phyloP scores from a whole-genome alignment of 2,113 vertebrate species.

The Sylvilagus bachmani region DNA sequence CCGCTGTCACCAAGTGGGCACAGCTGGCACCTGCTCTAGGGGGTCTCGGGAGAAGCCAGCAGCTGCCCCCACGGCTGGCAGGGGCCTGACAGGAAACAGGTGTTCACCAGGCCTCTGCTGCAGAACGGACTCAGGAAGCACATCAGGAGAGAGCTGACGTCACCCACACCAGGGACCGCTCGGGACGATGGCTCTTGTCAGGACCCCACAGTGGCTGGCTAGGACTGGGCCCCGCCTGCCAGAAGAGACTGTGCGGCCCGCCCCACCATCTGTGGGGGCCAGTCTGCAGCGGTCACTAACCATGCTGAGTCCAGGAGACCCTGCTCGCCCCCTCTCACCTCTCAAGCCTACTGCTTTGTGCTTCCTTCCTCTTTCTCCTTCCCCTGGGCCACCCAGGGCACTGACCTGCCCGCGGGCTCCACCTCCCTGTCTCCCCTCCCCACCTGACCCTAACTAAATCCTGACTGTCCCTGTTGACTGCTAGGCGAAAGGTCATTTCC shows the following conservation, averaged over 20 bases:
- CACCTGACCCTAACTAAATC: background rate
- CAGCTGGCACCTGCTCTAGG: background rate
- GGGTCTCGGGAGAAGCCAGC: background rate
- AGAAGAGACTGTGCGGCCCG: background rate
- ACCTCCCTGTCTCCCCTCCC: background rate
- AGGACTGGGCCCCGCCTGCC: no score
- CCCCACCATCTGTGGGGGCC: accelerated
- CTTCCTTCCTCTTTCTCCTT: no score
- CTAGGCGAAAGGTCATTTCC: background rate
- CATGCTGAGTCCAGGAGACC: background rate
- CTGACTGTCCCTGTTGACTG: background rate
- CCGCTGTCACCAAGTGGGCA: background rate
- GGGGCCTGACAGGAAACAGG: background rate
- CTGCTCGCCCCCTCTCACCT: accelerated
- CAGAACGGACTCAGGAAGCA: background rate
- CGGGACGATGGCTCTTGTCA: background rate
- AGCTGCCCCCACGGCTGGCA: background rate
- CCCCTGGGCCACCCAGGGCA: background rate
- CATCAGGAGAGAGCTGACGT: background rate
- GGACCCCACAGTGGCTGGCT: background rate
- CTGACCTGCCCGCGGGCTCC: background rate
- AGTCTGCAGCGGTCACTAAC: background rate
- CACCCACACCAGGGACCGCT: background rate
- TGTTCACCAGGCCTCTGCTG: accelerated
- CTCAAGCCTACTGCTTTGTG: background rate